Percentiles rank a stretch among this genome's conserved stretches.
phyloP scores from a whole-genome alignment of 2,113 vertebrate genomes.

The Willisornis vidua region DNA sequence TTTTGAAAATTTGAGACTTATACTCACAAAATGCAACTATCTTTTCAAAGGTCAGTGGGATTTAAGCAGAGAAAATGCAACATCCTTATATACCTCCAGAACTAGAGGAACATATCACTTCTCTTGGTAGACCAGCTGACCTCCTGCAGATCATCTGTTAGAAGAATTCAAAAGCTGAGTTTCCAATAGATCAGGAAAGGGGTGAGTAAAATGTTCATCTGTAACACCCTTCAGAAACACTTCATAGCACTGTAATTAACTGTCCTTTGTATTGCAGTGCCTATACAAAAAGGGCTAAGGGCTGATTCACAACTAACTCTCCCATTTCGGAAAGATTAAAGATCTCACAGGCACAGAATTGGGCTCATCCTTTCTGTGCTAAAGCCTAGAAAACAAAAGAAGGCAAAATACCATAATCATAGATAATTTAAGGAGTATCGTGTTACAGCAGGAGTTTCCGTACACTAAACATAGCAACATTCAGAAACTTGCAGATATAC shows the following conservation, averaged over 20 bases:
- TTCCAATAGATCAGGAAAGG: background rate
- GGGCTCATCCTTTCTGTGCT: background rate
- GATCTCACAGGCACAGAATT: background rate
- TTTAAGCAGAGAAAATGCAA: background rate
- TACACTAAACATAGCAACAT: background rate
- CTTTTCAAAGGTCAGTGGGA: background rate
- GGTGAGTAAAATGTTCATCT: background rate
- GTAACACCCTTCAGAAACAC: background rate
- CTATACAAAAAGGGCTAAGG: background rate
- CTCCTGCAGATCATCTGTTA: background rate
- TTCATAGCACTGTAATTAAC: background rate
- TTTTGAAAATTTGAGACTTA: background rate
- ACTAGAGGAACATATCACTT: background rate
- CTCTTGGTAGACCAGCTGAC: background rate
- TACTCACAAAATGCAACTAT: background rate
- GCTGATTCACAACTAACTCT: background rate
- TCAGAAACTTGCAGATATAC: background rate
- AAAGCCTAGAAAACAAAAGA: background rate
- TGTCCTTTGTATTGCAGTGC: background rate
- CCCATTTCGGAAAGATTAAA: background rate
- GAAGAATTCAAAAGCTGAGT: background rate
- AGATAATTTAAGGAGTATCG: background rate
- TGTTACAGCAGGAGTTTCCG: background rate
- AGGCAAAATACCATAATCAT: background rate
- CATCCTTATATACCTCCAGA: background rate